These are phyloP conservation scores for Mohoua ochrocephala DNA, from an alignment of 2,113 vertebrate species.

Conservation along the genomic window DNA sequence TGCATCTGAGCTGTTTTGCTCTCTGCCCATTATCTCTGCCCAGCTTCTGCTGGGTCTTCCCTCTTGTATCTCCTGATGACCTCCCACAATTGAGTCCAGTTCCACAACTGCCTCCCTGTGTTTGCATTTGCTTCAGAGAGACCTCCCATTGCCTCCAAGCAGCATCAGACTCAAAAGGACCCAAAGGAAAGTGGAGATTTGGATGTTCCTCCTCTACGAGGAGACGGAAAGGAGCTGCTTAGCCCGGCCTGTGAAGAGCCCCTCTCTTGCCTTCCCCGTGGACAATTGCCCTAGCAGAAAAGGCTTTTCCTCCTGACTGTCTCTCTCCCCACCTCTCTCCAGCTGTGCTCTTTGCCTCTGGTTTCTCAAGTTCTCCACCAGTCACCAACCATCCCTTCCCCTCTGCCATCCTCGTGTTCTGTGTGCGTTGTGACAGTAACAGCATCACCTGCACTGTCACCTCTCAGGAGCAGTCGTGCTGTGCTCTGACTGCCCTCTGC, in stretches of 20 bases:
- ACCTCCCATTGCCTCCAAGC: neutral
- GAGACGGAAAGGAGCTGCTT: neutral
- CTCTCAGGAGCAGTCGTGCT: neutral
- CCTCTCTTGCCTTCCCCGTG: neutral
- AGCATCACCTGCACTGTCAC: accelerated
- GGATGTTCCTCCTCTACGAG: neutral
- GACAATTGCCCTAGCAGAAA: neutral
- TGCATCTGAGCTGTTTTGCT: neutral
- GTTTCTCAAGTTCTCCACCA: neutral
- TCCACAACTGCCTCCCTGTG: neutral
- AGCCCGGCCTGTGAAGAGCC: neutral
- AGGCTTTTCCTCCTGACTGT: neutral
- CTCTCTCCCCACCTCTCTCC: neutral
- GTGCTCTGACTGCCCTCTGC: neutral
- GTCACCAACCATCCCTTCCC: accelerated
- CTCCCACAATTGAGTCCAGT: neutral
- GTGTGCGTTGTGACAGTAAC: neutral
- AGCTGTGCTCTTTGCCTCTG: neutral
- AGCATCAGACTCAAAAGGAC: neutral
- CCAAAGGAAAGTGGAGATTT: neutral
- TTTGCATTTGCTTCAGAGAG: neutral
- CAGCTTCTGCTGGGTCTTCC: neutral
- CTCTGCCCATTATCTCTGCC: neutral
- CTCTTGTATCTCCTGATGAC: neutral
- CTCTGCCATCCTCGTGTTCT: neutral